phyloP scores from a whole-genome alignment of 2,797 vertebrate species.

The Siniperca obscura region DNA sequence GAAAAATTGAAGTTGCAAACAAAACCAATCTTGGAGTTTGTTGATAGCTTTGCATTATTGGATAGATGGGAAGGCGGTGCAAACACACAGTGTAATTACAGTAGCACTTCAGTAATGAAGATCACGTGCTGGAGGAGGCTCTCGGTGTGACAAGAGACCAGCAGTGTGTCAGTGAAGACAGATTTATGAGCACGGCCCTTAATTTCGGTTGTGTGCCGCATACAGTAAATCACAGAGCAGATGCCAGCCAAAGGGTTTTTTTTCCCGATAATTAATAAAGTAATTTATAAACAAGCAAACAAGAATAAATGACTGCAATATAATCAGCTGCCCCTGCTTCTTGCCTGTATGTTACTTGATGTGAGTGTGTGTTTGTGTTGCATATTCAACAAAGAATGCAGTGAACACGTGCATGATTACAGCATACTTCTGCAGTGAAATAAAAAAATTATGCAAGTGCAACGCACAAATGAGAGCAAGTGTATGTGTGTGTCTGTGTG shows the following conservation, averaged over 20 bases:
- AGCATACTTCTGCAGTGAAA: slow-evolving; percentile 29
- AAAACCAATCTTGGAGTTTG: slow-evolving; percentile 1
- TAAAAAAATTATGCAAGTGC: slow-evolving; percentile 24
- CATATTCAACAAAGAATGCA: not conserved
- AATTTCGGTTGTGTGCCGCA: slow-evolving; percentile 50
- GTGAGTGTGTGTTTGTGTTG: slow-evolving; percentile 6
- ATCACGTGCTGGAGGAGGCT: slow-evolving; percentile 35
- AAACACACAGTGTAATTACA: slow-evolving; percentile 49
- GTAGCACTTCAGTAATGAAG: slow-evolving; percentile 47
- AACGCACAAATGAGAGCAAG: not conserved
- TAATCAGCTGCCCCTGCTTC: slow-evolving; percentile 41
- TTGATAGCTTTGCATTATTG: slow-evolving; percentile 28
- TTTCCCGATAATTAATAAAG: slow-evolving; percentile 69
- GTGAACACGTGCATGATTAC: slow-evolving; percentile 16
- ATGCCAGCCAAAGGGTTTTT: slow-evolving; percentile 52
- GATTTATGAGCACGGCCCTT: slow-evolving; percentile 69
- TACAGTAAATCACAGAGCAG: slow-evolving; percentile 66
- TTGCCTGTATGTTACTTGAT: slow-evolving; percentile 25
- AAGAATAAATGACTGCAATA: slow-evolving; percentile 58
- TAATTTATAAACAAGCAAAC: slow-evolving; percentile 75
- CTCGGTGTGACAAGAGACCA: slow-evolving; percentile 30
- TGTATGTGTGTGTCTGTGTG: slow-evolving; percentile 21
- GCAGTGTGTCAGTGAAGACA: slow-evolving; percentile 44
- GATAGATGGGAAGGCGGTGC: slow-evolving; percentile 31
- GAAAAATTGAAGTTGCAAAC: not conserved